A percentile compares a stretch with the other conserved stretches of the same genome.
phyloP scores from a whole-genome alignment of 2,888 invertebrate genomes.

The Drosophila borealis region DNA sequence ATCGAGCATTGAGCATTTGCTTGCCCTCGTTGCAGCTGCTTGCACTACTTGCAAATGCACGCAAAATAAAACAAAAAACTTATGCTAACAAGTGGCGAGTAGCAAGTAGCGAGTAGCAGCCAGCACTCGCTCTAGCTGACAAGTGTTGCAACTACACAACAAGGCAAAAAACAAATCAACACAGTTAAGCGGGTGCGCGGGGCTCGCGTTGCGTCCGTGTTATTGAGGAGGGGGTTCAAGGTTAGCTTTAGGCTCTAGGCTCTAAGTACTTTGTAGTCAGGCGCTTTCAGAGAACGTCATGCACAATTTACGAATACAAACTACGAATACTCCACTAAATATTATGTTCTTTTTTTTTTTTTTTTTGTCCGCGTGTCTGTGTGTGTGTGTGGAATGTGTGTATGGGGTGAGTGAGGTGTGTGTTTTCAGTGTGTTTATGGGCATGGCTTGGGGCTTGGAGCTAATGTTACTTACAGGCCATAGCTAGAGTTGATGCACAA shows the following conservation, averaged over 20 bases:
- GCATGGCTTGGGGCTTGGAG: slow-evolving; percentile 2
- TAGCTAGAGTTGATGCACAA: slow-evolving; percentile 98
- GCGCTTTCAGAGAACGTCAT: slow-evolving; percentile 56
- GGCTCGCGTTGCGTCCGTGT: slow-evolving; percentile 30
- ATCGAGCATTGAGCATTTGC: neutral
- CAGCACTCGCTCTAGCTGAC: slow-evolving; percentile 27
- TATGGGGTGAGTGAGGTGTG: slow-evolving; percentile 10
- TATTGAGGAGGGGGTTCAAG: neutral
- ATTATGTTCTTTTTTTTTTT: slow-evolving; percentile 16
- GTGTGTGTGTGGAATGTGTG: slow-evolving; percentile 25
- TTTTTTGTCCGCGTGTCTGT: slow-evolving; percentile 18
- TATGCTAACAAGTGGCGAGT: neutral
- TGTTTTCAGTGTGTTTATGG: slow-evolving; percentile 3
- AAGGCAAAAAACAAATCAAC: slow-evolving; percentile 13
- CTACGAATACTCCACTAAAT: slow-evolving; percentile 55
- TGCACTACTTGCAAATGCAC: neutral
- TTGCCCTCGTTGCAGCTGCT: neutral
- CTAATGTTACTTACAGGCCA: slow-evolving; percentile 92
- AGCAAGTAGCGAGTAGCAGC: slow-evolving; percentile 5
- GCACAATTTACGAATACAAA: slow-evolving; percentile 62
- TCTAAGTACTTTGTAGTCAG: slow-evolving; percentile 47
- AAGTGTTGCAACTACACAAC: slow-evolving; percentile 35
- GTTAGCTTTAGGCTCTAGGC: slow-evolving; percentile 19
- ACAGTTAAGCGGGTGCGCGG: slow-evolving; percentile 54
- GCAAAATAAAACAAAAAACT: neutral